A percentile compares a stretch with the other conserved stretches of the same genome.
Conservation (phyloP, 1,140 invertebrate genomes). For the Idris sp. region DNA sequence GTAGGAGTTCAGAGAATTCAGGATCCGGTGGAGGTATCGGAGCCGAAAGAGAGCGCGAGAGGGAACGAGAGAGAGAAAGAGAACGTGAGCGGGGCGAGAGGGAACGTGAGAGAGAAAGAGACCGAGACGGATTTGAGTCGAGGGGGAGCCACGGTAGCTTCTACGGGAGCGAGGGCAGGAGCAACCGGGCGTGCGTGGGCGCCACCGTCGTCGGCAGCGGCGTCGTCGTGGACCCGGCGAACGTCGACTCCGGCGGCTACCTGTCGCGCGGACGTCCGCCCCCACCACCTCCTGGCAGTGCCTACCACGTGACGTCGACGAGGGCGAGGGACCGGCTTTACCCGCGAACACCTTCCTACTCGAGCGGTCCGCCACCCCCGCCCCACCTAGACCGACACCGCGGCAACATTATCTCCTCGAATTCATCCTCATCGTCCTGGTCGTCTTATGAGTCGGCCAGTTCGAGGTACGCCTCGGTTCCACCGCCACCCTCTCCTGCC, state of each 20-base stretch:
- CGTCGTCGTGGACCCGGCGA: slow-evolving; percentile 69
- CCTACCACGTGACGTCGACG: slow-evolving; percentile 76
- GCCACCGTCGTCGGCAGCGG: slow-evolving; percentile 68
- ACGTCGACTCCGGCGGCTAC: slow-evolving; percentile 70
- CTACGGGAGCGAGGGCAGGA: slow-evolving; percentile 69
- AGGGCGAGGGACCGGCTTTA: slow-evolving; percentile 77
- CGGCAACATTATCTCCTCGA: slow-evolving; percentile 67
- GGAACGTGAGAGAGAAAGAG: slow-evolving; percentile 35
- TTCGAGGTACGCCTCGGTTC: slow-evolving; percentile 67
- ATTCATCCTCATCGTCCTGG: slow-evolving; percentile 62
- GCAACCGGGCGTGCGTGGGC: slow-evolving; percentile 67
- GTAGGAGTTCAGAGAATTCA: slow-evolving; percentile 74
- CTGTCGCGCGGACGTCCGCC: slow-evolving; percentile 69
- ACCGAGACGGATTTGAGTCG: no score
- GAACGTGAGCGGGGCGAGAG: slow-evolving; percentile 13
- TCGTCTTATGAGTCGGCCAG: slow-evolving; percentile 71
- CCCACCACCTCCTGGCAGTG: slow-evolving; percentile 67
- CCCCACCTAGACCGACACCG: slow-evolving; percentile 75
- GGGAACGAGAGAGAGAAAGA: slow-evolving; percentile 10
- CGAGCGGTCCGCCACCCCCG: slow-evolving; percentile 73
- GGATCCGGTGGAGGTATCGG: slow-evolving; percentile 64
- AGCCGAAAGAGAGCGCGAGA: slow-evolving; percentile 65
- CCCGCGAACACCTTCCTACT: slow-evolving; percentile 71
- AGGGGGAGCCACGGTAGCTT: slow-evolving; percentile 67
- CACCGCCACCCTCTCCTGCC: no score